Base-by-base conservation (phyloP, 2,113 vertebrate genomes). In the Phocoena phocoena region DNA sequence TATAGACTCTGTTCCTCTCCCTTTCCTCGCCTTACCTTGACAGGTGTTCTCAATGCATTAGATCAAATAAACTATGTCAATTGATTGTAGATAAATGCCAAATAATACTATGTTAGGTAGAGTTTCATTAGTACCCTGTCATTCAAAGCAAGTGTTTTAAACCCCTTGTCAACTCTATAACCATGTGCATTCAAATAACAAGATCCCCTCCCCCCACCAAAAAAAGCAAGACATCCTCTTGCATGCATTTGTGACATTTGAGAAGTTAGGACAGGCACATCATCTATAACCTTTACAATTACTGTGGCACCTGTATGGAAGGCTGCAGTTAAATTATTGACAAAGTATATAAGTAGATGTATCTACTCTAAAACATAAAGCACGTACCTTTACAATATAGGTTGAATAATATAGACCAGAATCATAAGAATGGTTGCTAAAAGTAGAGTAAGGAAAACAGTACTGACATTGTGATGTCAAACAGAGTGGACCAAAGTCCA, bases 61-160 rank as follows among this genome's bases (percentile, higher is more conserved):
- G 60, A 38, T 44, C 55, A 94, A 93, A 80, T 87, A 68, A 76
- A 90, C 60, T 70, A 47, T 55, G 47, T 63, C 18, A 21, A 26
- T 3, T 95, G 44, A 74, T 4, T 90, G 1, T 55, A 88, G 68
- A n/a, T 87, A 96, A 94, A 88, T 60, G 60, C 80, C 38, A 85
- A 92, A 83, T 68, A 65, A 88, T 33, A 83, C 80, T 65, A 25
- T 58, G 44, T 67, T 74, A 84, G 50, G 28, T 77, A 71, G 36
- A 73, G 11, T 95, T 96, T 94, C 65, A 47, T 62, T 83, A 93
- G 33, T 60, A 90, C 8, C 17, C 3, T 70, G 8, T 86, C 80
- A 94, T 88, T 86, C 55, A 90, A 63, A 96, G 50, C 73, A 92
- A 80, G n/a, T 77, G 50, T 60, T 74, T 83, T 70, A 86, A 65